Conservation (phyloP, 2,113 vertebrate genomes). For the Bombycilla garrulus region DNA sequence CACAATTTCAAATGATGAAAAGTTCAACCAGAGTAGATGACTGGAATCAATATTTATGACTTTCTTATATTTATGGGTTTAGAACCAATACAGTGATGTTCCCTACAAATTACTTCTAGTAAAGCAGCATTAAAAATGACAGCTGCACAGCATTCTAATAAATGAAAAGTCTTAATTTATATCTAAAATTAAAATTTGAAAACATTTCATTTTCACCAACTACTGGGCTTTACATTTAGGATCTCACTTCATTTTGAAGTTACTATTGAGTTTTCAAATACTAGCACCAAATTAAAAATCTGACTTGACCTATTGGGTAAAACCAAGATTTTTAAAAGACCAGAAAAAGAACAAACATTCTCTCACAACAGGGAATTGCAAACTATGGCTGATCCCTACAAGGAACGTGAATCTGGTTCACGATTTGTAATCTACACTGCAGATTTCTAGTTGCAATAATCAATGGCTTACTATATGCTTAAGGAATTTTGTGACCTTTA, state of each 20-base stretch:
- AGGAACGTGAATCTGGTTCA: neutral
- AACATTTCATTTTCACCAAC: neutral
- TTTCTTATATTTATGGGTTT: neutral
- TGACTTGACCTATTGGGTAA: conserved; percentile 45
- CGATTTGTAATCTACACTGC: neutral
- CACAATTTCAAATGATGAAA: neutral
- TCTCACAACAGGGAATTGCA: conserved; percentile 38
- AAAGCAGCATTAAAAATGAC: neutral
- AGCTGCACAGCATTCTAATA: neutral
- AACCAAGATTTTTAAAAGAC: neutral
- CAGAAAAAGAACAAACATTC: neutral
- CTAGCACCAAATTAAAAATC: conserved; percentile 32
- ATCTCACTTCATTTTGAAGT: neutral
- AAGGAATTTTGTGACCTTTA: conserved; percentile 84
- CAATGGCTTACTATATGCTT: conserved; percentile 75
- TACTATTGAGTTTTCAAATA: neutral
- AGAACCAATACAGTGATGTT: neutral
- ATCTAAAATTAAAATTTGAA: neutral
- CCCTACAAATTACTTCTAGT: neutral
- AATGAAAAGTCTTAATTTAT: neutral
- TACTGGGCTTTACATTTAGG: neutral
- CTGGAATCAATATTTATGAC: neutral
- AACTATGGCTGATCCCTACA: neutral
- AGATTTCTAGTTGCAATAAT: conserved; percentile 63
- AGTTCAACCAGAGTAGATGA: neutral